Evolutionary conservation across 2,888 invertebrate genomes (phyloP), one percentile per base, ranked within the genome.

Genomic region (Polydrusus cervinus): DNA sequence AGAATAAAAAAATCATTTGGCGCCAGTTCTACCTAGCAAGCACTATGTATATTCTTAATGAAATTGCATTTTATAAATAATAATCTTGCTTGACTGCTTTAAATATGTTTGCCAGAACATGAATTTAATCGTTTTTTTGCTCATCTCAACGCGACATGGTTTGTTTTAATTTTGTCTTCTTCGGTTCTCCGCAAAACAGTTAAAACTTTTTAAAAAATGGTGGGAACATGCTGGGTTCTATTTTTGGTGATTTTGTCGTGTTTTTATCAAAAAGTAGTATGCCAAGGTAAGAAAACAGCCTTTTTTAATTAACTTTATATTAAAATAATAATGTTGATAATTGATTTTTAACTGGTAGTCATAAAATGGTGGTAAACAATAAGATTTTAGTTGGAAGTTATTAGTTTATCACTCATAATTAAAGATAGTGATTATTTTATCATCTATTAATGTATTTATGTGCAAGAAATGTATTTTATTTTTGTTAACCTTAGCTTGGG

Each of bases 1-100:
- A n/a, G n/a, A n/a, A n/a, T 45, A 25, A 25, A 25, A 25, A 25
- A 25, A 3, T 25, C 1, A 25, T 25, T 25, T 25, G 3, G 5
- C 3, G 25, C 3, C 25, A 25, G 25, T 25, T 25, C 25, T 3
- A 25, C 25, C 5, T 25, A 25, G 8, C 7, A 10, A 34, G 11
- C 57, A 60, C 38, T 16, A 38, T 38, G 40, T 60, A 38, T 16
- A 18, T 38, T 11, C 16, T 8, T 34, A 34, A 14, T 57, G 6
- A 3, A 14, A 7, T n/a, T 13, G 34, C 55, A 34, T 57, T 34
- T 20, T 51, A 51, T 57, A 57, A 34, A 53, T 9, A 34, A 53
- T 9, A 34, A 16, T 60, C 38, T 38, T 60, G 57, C 40, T 34
- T 60, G 57, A 60, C 57, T 11, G n/a, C 57, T 40, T 43, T 13